Evolutionary conservation across 2,113 vertebrate species (phyloP).

Genomic region (Salvelinus namaycush): DNA sequence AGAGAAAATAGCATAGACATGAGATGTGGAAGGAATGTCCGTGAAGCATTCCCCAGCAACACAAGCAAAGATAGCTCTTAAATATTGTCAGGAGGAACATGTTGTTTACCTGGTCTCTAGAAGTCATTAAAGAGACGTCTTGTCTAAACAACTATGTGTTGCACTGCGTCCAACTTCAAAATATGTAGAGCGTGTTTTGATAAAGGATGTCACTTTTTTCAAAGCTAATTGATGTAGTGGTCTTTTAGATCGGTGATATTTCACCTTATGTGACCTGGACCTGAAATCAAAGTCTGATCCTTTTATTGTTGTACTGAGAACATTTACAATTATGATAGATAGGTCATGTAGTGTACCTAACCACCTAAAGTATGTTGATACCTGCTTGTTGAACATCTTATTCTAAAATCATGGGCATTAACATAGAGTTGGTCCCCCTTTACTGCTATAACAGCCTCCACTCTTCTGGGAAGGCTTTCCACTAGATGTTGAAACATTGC

Average conservation of each 20-base stretch:
- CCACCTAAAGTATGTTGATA: too few relatives aligned
- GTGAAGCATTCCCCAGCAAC: conserved; percentile 49
- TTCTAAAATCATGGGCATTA: too few relatives aligned
- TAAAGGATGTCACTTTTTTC: conserved; percentile 65
- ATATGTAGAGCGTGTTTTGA: conserved; percentile 64
- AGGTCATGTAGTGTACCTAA: too few relatives aligned
- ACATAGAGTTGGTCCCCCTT: too few relatives aligned
- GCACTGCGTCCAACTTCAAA: conserved; percentile 53
- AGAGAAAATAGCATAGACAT: conserved; percentile 60
- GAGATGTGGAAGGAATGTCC: conserved; percentile 70
- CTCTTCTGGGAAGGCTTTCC: too few relatives aligned
- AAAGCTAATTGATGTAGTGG: conserved; percentile 55
- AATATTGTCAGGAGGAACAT: conserved; percentile 66
- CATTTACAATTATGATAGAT: too few relatives aligned
- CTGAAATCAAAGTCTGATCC: background rate
- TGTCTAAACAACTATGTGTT: conserved; percentile 65
- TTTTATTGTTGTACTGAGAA: too few relatives aligned
- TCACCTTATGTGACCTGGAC: conserved; percentile 52
- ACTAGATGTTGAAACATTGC: too few relatives aligned
- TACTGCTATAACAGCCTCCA: too few relatives aligned
- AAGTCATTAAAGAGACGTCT: conserved; percentile 57
- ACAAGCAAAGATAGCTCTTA: conserved; percentile 58
- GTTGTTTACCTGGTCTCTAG: conserved; percentile 48
- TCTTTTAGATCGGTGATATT: conserved; percentile 44
- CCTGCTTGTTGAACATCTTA: too few relatives aligned